These are phyloP conservation scores for Pholis gunnellus DNA, from an alignment of 2,113 vertebrate genomes.

Conservation along the genomic window DNA sequence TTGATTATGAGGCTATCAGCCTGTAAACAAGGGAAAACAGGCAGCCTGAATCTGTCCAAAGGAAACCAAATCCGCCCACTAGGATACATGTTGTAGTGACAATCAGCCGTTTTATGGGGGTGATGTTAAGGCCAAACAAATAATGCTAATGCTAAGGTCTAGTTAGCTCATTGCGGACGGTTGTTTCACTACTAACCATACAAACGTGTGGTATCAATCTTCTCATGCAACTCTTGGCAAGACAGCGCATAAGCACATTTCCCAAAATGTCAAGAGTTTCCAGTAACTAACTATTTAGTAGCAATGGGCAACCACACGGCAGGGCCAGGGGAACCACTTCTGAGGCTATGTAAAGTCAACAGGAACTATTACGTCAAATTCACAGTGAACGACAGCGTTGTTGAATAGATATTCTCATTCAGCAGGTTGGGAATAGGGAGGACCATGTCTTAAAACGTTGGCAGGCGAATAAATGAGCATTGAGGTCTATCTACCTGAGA, in stretches of 20 bases:
- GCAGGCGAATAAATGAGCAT: slow-evolving; percentile 56
- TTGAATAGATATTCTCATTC: slow-evolving; percentile 28
- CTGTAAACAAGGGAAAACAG: background rate
- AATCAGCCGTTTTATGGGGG: background rate
- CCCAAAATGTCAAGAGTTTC: background rate
- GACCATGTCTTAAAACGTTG: slow-evolving; percentile 37
- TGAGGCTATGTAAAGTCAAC: background rate
- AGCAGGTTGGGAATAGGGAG: slow-evolving; percentile 14
- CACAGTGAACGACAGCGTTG: slow-evolving; percentile 19
- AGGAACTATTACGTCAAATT: slow-evolving; percentile 32
- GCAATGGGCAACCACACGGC: background rate
- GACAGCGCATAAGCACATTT: background rate
- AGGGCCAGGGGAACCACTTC: background rate
- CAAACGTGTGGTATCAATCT: background rate
- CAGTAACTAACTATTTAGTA: background rate
- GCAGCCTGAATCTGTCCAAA: background rate
- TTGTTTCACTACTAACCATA: background rate
- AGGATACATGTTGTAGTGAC: background rate
- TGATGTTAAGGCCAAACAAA: background rate
- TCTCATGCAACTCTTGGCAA: background rate
- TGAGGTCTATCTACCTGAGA: slow-evolving; percentile 51
- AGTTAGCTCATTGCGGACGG: background rate
- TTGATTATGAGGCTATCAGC: background rate
- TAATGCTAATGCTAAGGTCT: background rate
- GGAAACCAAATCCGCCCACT: background rate